phyloP scores from a whole-genome alignment of 35 echinoderm and acorn worm species.

The Strongylocentrotus purpuratus region DNA sequence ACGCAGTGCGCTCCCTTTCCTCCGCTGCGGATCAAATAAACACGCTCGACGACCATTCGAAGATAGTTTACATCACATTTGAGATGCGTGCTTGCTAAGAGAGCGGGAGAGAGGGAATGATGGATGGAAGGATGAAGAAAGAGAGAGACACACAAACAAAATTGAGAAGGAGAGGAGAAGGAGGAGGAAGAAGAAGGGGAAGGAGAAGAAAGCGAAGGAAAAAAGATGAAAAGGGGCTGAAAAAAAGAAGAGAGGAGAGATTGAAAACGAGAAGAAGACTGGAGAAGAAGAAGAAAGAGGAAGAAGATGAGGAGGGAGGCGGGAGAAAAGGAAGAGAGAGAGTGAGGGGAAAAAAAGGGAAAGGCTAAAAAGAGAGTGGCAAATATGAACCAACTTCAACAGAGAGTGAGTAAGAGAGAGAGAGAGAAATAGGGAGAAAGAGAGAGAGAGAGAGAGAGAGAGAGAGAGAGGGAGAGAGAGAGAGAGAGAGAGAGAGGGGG shows the following conservation, averaged over 20 bases:
- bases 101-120: not conserved
- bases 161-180: not conserved
- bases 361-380: no score
- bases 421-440: no score
- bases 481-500: no score
- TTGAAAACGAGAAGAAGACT: not conserved
- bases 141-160: not conserved
- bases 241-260: not conserved
- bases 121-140: not conserved
- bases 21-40: not conserved
- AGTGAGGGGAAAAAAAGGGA: no score
- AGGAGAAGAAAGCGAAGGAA: not conserved
- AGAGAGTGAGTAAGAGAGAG: no score
- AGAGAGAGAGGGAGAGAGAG: no score
- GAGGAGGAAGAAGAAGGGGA: not conserved
- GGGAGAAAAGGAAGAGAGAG: no score
- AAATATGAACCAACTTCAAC: no score
- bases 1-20: not conserved
- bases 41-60: not conserved
- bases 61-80: not conserved
- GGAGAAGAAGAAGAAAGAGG: no score
- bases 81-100: not conserved
- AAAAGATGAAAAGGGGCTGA: not conserved
- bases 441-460: no score
- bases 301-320: no score